Percentiles rank a stretch among this genome's conserved stretches.
phyloP scores from a whole-genome alignment of 2,888 invertebrate species.

The Cheilosia scutellata region DNA sequence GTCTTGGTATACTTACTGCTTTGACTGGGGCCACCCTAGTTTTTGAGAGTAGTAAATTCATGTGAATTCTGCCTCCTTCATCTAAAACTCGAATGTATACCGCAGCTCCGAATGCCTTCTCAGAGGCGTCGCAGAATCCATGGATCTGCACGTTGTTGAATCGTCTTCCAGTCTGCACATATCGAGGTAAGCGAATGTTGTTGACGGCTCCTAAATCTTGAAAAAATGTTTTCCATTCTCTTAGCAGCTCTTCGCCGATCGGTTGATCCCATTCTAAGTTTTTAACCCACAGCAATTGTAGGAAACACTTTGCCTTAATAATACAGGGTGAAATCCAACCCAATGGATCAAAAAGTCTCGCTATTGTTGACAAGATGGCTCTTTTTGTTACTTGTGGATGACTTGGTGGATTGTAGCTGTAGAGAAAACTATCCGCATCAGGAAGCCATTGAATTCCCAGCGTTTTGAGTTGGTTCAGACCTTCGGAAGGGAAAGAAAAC shows the following conservation, averaged over 20 bases:
- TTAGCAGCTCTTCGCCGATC: neutral
- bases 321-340: too few species aligned
- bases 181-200: too few species aligned
- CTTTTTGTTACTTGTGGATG: neutral
- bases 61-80: too few species aligned
- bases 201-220: neutral
- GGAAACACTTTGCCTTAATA: too few species aligned
- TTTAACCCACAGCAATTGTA: neutral
- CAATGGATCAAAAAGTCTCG: neutral
- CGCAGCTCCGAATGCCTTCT: too few species aligned
- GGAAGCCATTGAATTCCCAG: conserved; percentile 1
- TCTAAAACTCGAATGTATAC: too few species aligned
- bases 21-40: too few species aligned
- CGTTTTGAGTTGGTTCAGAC: neutral
- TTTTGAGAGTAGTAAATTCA: too few species aligned
- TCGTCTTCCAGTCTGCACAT: too few species aligned
- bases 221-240: neutral
- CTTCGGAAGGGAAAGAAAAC: conserved; percentile 8
- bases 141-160: too few species aligned
- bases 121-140: too few species aligned
- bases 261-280: neutral
- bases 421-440: neutral
- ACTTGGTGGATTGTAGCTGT: neutral
- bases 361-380: neutral
- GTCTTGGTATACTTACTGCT: conserved; percentile 3